phyloP scores from a whole-genome alignment of 2,797 vertebrate genomes.

The Enteromius trimaculatus region DNA sequence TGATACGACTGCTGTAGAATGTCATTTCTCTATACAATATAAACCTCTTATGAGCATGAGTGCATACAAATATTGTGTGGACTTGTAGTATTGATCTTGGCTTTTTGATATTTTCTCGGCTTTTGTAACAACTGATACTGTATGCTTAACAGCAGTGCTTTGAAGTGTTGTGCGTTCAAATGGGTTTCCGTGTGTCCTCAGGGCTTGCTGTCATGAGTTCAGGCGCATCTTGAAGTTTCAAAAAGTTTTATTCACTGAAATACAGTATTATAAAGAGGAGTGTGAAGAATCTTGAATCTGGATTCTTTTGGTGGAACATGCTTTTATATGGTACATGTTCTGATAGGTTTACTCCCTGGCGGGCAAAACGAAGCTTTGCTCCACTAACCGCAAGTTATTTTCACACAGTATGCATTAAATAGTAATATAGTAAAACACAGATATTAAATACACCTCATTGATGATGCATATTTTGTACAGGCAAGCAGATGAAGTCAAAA shows the following conservation, averaged over 20 bases:
- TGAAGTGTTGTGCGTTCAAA: conserved; percentile 5
- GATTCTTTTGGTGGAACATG: neutral
- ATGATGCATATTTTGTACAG: too few relatives aligned
- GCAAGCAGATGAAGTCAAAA: too few relatives aligned
- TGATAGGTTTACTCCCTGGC: too few relatives aligned
- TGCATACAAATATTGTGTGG: neutral
- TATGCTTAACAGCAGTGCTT: neutral
- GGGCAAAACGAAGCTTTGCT: too few relatives aligned
- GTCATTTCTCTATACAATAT: neutral
- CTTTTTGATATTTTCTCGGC: conserved; percentile 4
- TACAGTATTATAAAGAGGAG: neutral
- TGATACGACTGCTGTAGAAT: neutral
- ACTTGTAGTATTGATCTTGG: neutral
- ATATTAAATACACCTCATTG: too few relatives aligned
- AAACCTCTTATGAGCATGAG: conserved; percentile 9
- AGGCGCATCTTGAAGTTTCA: neutral
- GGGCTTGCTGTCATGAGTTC: neutral
- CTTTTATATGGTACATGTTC: neutral
- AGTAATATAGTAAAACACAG: too few relatives aligned
- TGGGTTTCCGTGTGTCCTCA: conserved; percentile 1
- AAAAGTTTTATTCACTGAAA: neutral
- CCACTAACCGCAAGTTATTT: too few relatives aligned
- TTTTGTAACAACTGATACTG: neutral
- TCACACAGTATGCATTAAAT: too few relatives aligned
- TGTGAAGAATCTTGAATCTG: neutral